Base-by-base conservation (phyloP, 2,888 invertebrate species). In the Iselma pallidipennis region DNA sequence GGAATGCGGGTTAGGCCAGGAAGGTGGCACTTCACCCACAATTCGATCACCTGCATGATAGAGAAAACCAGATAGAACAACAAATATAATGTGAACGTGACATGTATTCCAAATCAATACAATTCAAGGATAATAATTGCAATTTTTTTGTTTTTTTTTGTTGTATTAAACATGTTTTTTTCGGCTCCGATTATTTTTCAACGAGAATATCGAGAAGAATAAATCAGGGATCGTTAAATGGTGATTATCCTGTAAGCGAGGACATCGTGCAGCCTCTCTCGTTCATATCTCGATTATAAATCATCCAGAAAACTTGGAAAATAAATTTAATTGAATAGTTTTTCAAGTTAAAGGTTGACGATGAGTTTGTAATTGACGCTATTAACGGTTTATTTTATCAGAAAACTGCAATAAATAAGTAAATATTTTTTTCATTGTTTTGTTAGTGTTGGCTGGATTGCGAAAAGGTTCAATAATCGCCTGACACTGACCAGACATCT, bases 401-500 rank as follows among this genome's bases (percentile, higher is more conserved):
- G n/a, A n/a, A n/a, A n/a, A n/a, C n/a, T n/a, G n/a, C n/a, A n/a
- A n/a, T n/a, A n/a, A n/a, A n/a, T n/a, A n/a, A n/a, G n/a, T n/a
- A n/a, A n/a, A n/a, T n/a, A n/a, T n/a, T n/a, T n/a, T n/a, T n/a
- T n/a, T n/a, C n/a, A n/a, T n/a, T n/a, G n/a, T n/a, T n/a, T n/a
- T n/a, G n/a, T n/a, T n/a, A n/a, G n/a, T n/a, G n/a, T n/a, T 49
- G 53, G 61, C 53, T 61, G 57, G 55, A 54, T 70, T 73, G 69
- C 71, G 70, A 73, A 72, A 68, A 76, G 75, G 78, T 78, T 80
- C 78, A 79, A 78, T 74, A 79, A 75, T 78, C 78, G 74, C 72
- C 73, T 72, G 75, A 78, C 78, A 78, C 79, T 80, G 80, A 79
- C 79, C 79, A 79, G 78, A 78, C 76, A 73, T 68, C 67, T 68